These are phyloP conservation scores for Hypolimnas misippus DNA, from an alignment of 2,888 invertebrate species.

Conservation along the genomic window DNA sequence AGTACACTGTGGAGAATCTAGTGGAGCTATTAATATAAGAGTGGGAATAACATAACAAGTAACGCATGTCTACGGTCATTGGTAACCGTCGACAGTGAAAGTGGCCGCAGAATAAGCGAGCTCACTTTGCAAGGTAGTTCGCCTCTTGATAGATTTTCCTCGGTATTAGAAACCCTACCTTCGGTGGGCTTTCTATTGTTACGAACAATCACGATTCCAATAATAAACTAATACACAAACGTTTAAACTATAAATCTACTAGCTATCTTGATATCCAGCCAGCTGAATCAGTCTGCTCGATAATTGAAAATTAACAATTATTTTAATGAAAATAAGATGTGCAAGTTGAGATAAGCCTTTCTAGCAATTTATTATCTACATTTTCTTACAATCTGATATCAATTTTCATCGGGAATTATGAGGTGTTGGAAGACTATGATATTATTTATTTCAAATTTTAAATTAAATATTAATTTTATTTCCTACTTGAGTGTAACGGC, in stretches of 20 bases:
- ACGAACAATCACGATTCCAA: conserved; percentile 10
- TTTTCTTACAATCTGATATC: neutral
- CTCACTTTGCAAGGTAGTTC: conserved; percentile 46
- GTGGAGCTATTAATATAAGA: conserved; percentile 4
- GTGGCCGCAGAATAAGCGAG: conserved; percentile 65
- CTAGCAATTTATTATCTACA: neutral
- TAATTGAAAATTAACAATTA: conserved; percentile 8
- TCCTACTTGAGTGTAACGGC: too few species aligned
- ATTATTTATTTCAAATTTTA: too few species aligned
- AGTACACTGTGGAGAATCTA: neutral
- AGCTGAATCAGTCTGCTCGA: neutral
- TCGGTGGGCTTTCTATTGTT: conserved; percentile 26
- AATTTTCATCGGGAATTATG: neutral
- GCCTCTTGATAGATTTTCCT: conserved; percentile 36
- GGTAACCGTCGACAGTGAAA: conserved; percentile 71
- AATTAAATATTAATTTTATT: too few species aligned
- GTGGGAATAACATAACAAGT: conserved; percentile 8
- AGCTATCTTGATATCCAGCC: neutral
- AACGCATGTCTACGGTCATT: conserved; percentile 44
- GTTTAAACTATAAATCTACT: conserved; percentile 1
- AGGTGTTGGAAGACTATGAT: too few species aligned
- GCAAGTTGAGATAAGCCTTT: neutral
- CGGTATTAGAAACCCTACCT: conserved; percentile 23
- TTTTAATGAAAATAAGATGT: conserved; percentile 6
- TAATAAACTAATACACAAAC: conserved; percentile 2